phyloP scores from a whole-genome alignment of 2,797 vertebrate species.

The Lateolabrax maculatus region DNA sequence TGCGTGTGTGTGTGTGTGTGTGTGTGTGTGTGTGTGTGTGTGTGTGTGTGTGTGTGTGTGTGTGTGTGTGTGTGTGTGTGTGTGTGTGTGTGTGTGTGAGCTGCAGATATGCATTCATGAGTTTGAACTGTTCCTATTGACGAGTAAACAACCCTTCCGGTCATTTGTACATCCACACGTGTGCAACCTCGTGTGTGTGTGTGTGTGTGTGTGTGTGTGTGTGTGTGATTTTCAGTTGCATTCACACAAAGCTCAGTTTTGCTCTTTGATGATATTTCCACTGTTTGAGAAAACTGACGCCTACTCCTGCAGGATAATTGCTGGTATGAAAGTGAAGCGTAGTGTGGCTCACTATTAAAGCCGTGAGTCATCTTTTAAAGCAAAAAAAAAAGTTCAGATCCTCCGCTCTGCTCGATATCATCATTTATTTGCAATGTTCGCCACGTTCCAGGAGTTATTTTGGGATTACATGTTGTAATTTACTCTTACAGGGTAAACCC shows the following conservation, averaged over 20 bases:
- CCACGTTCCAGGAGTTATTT: conserved; percentile 17
- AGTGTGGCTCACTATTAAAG: conserved; percentile 44
- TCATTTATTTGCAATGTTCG: conserved; percentile 17
- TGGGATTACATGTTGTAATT: conserved; percentile 16
- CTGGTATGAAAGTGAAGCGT: conserved; percentile 55
- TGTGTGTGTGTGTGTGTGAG: conserved; percentile 15
- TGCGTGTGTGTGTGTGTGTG: conserved; percentile 11
- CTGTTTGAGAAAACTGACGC: conserved; percentile 48
- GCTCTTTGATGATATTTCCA: conserved; percentile 11
- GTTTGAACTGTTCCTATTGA: conserved; percentile 22
- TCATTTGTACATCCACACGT: conserved; percentile 1
- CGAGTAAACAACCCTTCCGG: background rate
- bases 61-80: background rate
- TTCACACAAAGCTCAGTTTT: conserved; percentile 8
- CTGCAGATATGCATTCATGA: background rate
- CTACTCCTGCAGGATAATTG: conserved; percentile 60
- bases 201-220: background rate
- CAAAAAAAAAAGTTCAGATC: conserved; percentile 28
- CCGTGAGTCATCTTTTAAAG: conserved; percentile 52
- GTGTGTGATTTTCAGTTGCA: background rate
- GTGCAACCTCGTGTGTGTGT: background rate
- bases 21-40: conserved; percentile 10
- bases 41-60: conserved; percentile 14
- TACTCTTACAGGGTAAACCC: conserved; percentile 9
- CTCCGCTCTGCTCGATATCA: background rate